Conservation (phyloP, 2,113 vertebrate species). For the Conger conger region DNA sequence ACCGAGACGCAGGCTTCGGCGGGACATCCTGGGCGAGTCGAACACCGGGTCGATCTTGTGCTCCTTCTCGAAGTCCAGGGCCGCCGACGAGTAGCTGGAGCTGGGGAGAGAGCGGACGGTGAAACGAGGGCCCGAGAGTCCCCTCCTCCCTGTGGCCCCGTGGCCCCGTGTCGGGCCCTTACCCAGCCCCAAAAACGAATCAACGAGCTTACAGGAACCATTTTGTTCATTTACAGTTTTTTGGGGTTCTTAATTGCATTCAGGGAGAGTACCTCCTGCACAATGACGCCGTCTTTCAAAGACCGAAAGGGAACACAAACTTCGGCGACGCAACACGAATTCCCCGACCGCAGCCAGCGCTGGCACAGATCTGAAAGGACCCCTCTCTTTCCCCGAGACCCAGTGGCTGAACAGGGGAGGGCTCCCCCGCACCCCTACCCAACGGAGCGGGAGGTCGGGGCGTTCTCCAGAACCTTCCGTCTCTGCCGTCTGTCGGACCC, state of each 20-base stretch:
- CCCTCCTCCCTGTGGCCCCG: not conserved
- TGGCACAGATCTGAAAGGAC: too few species aligned
- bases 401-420: not conserved
- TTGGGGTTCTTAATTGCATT: too few species aligned
- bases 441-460: not conserved
- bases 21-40: conserved; percentile 93
- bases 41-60: conserved; percentile 89
- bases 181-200: not conserved
- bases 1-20: conserved; percentile 84
- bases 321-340: not conserved
- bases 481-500: not conserved
- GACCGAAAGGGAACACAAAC: not conserved
- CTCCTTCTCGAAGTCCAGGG: conserved; percentile 87
- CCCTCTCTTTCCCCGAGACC: not conserved
- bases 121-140: not conserved
- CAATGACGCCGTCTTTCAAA: not conserved
- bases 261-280: too few species aligned
- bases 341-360: not conserved
- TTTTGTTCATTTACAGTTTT: too few species aligned
- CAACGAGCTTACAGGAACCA: not conserved
- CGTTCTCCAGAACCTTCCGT: not conserved
- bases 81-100: conserved; percentile 91
- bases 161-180: not conserved
- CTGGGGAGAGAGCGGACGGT: conserved; percentile 58
- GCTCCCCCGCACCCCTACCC: not conserved